Conservation (phyloP, 1,140 invertebrate species). For the Drosophila sturtevanti region DNA sequence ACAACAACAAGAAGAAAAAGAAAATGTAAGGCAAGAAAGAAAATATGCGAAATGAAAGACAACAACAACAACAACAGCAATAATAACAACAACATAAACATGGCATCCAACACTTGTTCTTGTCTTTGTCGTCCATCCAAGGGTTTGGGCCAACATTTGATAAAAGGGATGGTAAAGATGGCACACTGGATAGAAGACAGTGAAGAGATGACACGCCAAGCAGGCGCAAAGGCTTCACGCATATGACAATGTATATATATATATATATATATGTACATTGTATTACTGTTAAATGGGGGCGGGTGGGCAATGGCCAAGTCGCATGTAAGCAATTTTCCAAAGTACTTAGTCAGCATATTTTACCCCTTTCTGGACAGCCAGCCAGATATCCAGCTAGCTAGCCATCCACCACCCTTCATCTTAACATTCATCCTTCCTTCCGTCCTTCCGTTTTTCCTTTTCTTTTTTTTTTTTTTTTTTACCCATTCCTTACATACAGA, state of each 20-base stretch:
- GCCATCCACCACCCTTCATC: neutral
- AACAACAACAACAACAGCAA: constrained; percentile 38
- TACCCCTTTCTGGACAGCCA: constrained; percentile 46
- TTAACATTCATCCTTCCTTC: neutral
- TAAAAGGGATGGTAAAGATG: neutral
- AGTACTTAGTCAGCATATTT: constrained; percentile 81
- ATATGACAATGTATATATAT: constrained; percentile 61
- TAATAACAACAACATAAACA: constrained; percentile 64
- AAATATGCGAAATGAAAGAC: constrained; percentile 46
- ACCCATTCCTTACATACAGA: neutral
- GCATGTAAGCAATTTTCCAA: constrained; percentile 77
- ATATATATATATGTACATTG: neutral
- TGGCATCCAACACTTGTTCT: constrained; percentile 74
- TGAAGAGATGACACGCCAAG: constrained; percentile 28
- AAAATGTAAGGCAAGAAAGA: neutral
- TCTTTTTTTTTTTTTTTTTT: neutral
- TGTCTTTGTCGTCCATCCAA: constrained; percentile 38
- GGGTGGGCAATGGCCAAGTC: constrained; percentile 40
- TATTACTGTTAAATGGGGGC: constrained; percentile 60
- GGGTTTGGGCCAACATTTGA: neutral
- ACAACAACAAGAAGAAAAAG: constrained; percentile 32
- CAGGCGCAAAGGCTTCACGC: constrained; percentile 15
- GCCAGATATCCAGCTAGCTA: neutral
- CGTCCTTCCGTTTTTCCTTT: neutral
- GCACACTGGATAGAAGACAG: constrained; percentile 36